Base-by-base conservation (phyloP, 2,797 vertebrate species). In the Bucorvus abyssinicus region DNA sequence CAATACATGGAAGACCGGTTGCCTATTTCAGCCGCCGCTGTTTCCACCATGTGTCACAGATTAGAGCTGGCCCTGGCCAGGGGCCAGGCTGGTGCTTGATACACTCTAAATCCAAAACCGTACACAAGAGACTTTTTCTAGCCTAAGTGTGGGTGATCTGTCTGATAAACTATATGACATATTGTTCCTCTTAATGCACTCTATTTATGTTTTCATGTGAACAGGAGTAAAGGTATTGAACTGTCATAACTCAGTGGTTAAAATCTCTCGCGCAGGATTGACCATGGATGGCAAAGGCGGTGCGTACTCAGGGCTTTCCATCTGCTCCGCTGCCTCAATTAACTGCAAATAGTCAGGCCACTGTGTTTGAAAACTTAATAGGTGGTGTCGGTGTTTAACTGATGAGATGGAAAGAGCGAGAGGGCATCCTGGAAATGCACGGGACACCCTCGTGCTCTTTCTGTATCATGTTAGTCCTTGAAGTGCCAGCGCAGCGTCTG, bases 381-480 rank as follows among this genome's bases (percentile, higher is more conserved):
- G 22, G 30, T 73, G 32, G 14, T 69, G 45, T 47, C 7, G 14
- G 40, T 29, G 61, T 80, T 84, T 59, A 42, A 32, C 49, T 38
- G 57, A 12, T 32, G 65, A 17, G n/a, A 40, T 0, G 6, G 61
- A 49, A 64, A 53, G 24, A 71, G 30, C 0, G 0, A 6, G 83
- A 49, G 34, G 11, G 16, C 0, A 0, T 45, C 38, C 29, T 30
- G 27, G 23, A 26, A 50, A 69, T 57, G n/a, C 45, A 13, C 2
- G 2, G 34, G 26, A 14, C 4, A 1, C 4, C 2, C 17, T 53
- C 24, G n/a, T 2, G 1, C 16, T 55, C 55, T 20, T 55, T 30
- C 64, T 8, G 0, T 38, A 0, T 9, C 11, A 1, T 9, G 1
- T 14, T 30, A 16, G 12, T 24, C 40, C 10, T 53, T 6, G 2